Conservation (phyloP, 2,888 invertebrate species). For the Eristalis tenax region DNA sequence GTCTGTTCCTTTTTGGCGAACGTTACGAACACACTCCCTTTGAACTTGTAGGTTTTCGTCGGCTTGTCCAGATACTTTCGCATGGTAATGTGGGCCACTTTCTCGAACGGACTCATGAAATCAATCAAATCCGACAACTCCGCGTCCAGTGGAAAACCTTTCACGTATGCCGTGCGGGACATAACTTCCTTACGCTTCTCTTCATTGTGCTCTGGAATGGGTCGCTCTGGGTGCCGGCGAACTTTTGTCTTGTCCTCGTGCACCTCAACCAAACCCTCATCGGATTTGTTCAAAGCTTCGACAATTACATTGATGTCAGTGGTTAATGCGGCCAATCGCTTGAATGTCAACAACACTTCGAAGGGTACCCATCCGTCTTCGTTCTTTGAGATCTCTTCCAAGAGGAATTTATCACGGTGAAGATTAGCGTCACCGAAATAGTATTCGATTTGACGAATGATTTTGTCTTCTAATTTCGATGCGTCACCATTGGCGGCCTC, state of each 20-base stretch:
- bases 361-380: conserved; percentile 96
- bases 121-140: conserved; percentile 87
- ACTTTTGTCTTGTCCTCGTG: conserved; percentile 84
- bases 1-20: conserved; percentile 92
- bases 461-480: conserved; percentile 83
- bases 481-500: conserved; percentile 55
- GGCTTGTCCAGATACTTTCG: conserved; percentile 84
- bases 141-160: conserved; percentile 89
- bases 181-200: conserved; percentile 90
- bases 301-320: conserved; percentile 87
- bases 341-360: conserved; percentile 92
- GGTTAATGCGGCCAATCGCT: conserved; percentile 89
- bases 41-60: conserved; percentile 87
- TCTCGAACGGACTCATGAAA: conserved; percentile 87
- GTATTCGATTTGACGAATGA: conserved; percentile 85
- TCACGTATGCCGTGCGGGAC: conserved; percentile 91
- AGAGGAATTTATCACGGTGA: conserved; percentile 95
- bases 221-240: conserved; percentile 86
- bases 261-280: conserved; percentile 87
- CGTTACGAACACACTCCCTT: conserved; percentile 95
- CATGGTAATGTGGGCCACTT: conserved; percentile 86
- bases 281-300: conserved; percentile 88
- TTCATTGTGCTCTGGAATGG: conserved; percentile 91
- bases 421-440: conserved; percentile 95
- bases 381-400: conserved; percentile 90